Evolutionary conservation across 1,140 invertebrate species (phyloP), one percentile per base, ranked within the genome.

Genomic region (Hydropsyche tenuis): DNA sequence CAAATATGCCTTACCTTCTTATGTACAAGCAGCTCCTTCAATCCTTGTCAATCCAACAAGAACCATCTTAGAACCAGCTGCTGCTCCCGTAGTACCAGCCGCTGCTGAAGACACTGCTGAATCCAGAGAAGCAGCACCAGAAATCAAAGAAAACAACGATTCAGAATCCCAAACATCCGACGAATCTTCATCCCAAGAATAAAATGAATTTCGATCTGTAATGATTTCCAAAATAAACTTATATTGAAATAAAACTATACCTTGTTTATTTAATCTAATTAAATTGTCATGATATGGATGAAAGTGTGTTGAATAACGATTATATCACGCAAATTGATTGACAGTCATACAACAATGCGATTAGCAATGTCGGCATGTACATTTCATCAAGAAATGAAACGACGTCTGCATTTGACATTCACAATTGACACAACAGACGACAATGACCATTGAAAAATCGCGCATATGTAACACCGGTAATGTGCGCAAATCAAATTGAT

Each of bases 1-100:
- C 14, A 60, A 25, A 60, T 60, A 60, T 60, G 56, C 56, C 11
- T 20, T 60, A 12, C 56, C 56, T 60, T 60, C 20, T 27, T 23
- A 25, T 14, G 4, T 43, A 43, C 30, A n/a, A 48, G 65, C 65
- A 48, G 65, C 20, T 48, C 65, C 65, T 2, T n/a, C 43, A 12
- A 45, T 68, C 1, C 25, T 18, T 16, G 3, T 68, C 1, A 30
- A 46, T 46, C 43, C 65, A 9, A 14, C 12, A 51, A 68, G 65
- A 23, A 51, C 65, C 16, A 25, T 68, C 7, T 4, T 68, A 6
- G 65, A 64, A 2, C 9, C 62, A 3, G 30, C 23, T 12, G 7
- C 62, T 23, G n/a, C 53, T 11, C 6, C 20, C 9, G 18, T 23
- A 7, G 56, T 5, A 4, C 25, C 56, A 4, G 20, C 16, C 5